phyloP scores from a whole-genome alignment of 2,797 vertebrate genomes.

The Lateolabrax maculatus region DNA sequence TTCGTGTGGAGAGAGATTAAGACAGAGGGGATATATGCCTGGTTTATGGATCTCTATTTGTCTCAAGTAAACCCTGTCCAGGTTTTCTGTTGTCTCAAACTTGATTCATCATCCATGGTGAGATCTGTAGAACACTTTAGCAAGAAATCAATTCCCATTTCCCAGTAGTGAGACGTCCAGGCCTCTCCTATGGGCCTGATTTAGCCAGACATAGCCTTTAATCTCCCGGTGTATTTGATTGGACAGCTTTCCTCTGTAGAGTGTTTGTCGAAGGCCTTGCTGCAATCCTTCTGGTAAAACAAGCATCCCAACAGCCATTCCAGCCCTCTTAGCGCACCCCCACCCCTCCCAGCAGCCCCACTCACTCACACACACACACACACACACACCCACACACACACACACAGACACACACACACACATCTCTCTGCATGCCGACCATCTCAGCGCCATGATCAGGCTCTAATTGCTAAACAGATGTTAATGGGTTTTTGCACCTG shows the following conservation, averaged over 20 bases:
- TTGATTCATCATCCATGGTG: constrained; percentile 74
- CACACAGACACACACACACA: constrained; percentile 31
- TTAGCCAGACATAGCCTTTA: constrained; percentile 84
- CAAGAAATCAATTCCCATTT: constrained; percentile 85
- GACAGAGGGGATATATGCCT: constrained; percentile 15
- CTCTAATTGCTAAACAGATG: constrained; percentile 76
- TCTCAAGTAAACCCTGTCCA: constrained; percentile 72
- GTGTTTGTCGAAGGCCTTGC: constrained; percentile 85
- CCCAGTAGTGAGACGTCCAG: constrained; percentile 70
- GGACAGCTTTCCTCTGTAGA: constrained; percentile 75
- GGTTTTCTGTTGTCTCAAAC: constrained; percentile 76
- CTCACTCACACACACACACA: constrained; percentile 22
- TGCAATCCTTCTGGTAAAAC: constrained; percentile 82
- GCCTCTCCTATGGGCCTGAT: constrained; percentile 75
- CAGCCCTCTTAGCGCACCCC: constrained; percentile 23
- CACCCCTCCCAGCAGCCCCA: constrained; percentile 4
- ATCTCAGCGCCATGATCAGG: constrained; percentile 37
- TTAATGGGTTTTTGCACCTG: constrained; percentile 58
- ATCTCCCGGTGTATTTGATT: constrained; percentile 84
- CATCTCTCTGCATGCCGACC: not conserved
- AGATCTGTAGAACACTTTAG: constrained; percentile 79
- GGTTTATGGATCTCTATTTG: constrained; percentile 69
- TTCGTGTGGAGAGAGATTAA: constrained; percentile 46
- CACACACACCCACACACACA: constrained; percentile 16
- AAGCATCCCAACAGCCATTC: constrained; percentile 75